These are phyloP conservation scores for Cephalopachus bancanus DNA, from an alignment of 2,797 vertebrate species.

Conservation along the genomic window DNA sequence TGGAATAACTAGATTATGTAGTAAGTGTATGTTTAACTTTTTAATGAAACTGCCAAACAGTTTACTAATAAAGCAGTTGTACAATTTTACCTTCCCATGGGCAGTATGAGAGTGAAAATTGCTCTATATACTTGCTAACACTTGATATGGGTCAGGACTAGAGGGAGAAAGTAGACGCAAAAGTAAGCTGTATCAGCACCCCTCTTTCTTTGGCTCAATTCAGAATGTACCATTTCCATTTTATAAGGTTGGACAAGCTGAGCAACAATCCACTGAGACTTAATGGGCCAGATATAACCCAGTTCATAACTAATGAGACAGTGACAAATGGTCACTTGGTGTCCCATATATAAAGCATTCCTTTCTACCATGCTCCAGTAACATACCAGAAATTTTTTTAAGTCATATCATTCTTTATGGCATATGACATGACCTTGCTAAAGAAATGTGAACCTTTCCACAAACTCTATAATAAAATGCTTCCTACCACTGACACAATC, in stretches of 20 bases:
- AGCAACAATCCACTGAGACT: neutral
- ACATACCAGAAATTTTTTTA: neutral
- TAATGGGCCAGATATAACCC: neutral
- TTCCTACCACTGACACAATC: neutral
- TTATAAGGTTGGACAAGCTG: neutral
- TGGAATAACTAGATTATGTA: neutral
- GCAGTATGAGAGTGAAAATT: neutral
- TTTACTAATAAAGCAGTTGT: neutral
- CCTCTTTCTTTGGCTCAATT: neutral
- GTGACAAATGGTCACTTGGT: neutral
- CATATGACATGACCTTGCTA: neutral
- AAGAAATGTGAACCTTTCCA: neutral
- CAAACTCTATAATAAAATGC: neutral
- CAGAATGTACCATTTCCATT: neutral
- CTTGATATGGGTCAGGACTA: neutral
- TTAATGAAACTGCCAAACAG: neutral
- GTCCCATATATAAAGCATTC: neutral
- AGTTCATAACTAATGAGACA: neutral
- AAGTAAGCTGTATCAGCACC: neutral
- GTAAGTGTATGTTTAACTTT: neutral
- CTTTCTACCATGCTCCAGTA: neutral
- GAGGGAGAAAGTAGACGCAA: neutral
- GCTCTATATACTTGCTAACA: neutral
- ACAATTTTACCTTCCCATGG: neutral
- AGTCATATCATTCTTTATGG: conserved; percentile 8